These are phyloP conservation scores for Drosophila suboccidentalis DNA, from an alignment of 2,888 invertebrate genomes.

Conservation along the genomic window DNA sequence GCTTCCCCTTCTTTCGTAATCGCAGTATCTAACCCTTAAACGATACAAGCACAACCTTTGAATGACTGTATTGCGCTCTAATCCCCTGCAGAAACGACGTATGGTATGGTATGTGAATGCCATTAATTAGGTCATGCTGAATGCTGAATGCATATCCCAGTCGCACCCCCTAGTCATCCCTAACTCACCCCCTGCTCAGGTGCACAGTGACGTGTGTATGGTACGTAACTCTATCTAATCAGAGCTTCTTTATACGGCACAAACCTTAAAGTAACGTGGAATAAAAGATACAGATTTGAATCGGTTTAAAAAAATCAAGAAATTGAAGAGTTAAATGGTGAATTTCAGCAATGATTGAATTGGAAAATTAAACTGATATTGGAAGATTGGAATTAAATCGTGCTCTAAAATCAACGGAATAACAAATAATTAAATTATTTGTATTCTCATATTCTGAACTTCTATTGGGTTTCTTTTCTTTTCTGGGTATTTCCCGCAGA, in stretches of 20 bases:
- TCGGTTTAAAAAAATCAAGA: not conserved
- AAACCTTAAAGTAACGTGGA: constrained; percentile 6
- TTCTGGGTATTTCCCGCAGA: too few species aligned
- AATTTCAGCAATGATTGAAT: not conserved
- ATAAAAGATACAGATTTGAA: not conserved
- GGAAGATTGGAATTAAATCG: too few species aligned
- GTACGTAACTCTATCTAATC: constrained; percentile 37
- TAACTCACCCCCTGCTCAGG: not conserved
- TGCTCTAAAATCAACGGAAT: too few species aligned
- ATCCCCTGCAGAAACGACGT: constrained; percentile 61
- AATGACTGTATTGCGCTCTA: constrained; percentile 58
- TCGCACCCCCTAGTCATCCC: too few species aligned
- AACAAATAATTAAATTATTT: too few species aligned
- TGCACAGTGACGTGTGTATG: not conserved
- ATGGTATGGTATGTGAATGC: constrained; percentile 40
- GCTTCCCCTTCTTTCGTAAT: not conserved
- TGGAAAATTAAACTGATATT: too few species aligned
- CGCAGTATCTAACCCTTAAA: constrained; percentile 30
- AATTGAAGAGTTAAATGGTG: not conserved
- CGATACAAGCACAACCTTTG: constrained; percentile 51
- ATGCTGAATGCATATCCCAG: not conserved
- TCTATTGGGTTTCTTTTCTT: too few species aligned
- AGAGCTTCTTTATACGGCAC: not conserved
- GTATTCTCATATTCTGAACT: too few species aligned
- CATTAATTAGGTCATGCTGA: constrained; percentile 73